Base-by-base conservation (phyloP, 2,113 vertebrate species). In the Colinus virginianus region DNA sequence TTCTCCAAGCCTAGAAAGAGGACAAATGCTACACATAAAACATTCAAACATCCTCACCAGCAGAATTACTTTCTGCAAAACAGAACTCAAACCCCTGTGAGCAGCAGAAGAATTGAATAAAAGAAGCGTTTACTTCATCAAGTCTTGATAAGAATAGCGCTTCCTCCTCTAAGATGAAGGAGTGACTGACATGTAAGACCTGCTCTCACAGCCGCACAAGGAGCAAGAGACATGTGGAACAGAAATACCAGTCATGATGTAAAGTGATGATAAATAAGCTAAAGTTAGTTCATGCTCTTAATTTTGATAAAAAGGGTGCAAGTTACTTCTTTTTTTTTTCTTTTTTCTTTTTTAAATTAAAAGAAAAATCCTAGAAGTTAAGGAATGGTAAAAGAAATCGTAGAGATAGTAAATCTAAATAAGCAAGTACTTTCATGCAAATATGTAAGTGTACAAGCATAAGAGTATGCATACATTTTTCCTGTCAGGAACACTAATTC, bases 161-260 rank as follows among this genome's bases (percentile, higher is more conserved):
- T 84, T 87, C 84, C 38, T 8, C 32, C 11, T 70, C 67, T 53
- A 38, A 91, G 61, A 92, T 67, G 61, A 90, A 78, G 91, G 95
- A 96, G 76, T 75, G 64, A 21, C 63, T 68, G 56, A 64, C 36
- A 46, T 78, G 71, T 48, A 88, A 85, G 51, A 85, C 43, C 83
- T 81, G 46, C 9, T 70, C 78, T 88, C 28, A 15, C 49, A 92
- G 82, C 38, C 71, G 79, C 61, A 26, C 22, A 49, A 90, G 28
- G 10, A 92, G 34, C 2, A 3, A 87, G 42, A 93, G 70, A 90
- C 86, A 80, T 20, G 58, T 59, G 81, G 34, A 95, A 85, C 34
- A 93, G 38, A 85, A 92, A 88, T 83, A 80, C 38, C 7, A 4
- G 51, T 75, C 4, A 2, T 83, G 64, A 90, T 80, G 68, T 80